Percentiles rank a stretch among this genome's conserved stretches.
Evolutionary conservation across 1,140 invertebrate species (phyloP).

Genomic region (Dendroctonus valens): DNA sequence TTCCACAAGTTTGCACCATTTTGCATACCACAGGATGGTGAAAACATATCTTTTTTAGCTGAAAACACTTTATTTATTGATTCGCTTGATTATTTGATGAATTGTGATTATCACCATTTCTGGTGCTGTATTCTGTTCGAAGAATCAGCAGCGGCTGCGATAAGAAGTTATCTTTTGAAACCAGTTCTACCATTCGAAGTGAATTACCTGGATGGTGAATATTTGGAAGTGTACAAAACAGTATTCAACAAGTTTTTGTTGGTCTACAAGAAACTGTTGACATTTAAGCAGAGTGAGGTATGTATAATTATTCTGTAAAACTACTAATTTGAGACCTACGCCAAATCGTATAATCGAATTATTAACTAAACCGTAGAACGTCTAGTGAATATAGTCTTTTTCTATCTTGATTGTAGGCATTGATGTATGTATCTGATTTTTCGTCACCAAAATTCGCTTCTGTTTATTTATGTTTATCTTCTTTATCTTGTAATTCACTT

Average conservation of each 20-base stretch:
- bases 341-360: background rate
- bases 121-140: constrained; percentile 45
- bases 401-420: too few relatives aligned
- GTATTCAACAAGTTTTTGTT: constrained; percentile 37
- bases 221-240: constrained; percentile 35
- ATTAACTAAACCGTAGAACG: too few relatives aligned
- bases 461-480: too few relatives aligned
- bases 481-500: too few relatives aligned
- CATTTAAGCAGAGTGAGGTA: constrained; percentile 41
- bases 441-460: too few relatives aligned
- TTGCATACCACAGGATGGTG: constrained; percentile 34
- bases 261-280: constrained; percentile 40
- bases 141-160: constrained; percentile 31
- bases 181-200: constrained; percentile 37
- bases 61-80: constrained; percentile 39
- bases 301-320: constrained; percentile 5
- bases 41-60: constrained; percentile 36
- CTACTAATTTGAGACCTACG: constrained; percentile 2
- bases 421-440: too few relatives aligned
- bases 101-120: constrained; percentile 45
- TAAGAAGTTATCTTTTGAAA: constrained; percentile 41
- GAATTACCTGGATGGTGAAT: constrained; percentile 39
- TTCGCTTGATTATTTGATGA: constrained; percentile 39
- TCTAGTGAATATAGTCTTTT: too few relatives aligned
- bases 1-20: constrained; percentile 39